A percentile compares a stretch with the other conserved stretches of the same genome.
phyloP scores from a whole-genome alignment of 2,888 invertebrate species.

The Nemapogon koenigi region DNA sequence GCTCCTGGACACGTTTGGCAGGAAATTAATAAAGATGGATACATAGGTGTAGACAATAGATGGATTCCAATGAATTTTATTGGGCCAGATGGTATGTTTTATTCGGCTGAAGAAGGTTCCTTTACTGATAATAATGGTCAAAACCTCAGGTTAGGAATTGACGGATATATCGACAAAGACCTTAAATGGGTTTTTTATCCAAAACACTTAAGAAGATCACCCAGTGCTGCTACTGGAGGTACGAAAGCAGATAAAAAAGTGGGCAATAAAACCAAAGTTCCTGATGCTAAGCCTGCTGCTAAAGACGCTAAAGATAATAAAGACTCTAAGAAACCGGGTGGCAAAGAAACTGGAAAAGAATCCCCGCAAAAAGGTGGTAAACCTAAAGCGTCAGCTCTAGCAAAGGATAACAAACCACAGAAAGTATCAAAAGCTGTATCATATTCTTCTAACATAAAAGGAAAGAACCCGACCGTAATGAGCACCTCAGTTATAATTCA shows the following conservation, averaged over 20 bases:
- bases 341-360: constrained; percentile 33
- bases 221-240: constrained; percentile 17
- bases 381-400: constrained; percentile 5
- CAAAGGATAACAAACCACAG: constrained; percentile 16
- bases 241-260: constrained; percentile 13
- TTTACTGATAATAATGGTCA: constrained; percentile 35
- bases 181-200: constrained; percentile 46
- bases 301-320: constrained; percentile 17
- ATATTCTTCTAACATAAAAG: constrained; percentile 21
- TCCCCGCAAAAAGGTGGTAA: too few species aligned
- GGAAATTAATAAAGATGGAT: constrained; percentile 54
- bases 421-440: constrained; percentile 21
- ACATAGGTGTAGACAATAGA: constrained; percentile 45
- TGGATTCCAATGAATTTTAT: constrained; percentile 50
- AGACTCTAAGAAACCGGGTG: constrained; percentile 19
- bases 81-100: constrained; percentile 48
- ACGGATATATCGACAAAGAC: constrained; percentile 49
- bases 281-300: constrained; percentile 33
- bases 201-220: constrained; percentile 20
- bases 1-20: constrained; percentile 35
- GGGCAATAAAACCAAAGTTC: constrained; percentile 16
- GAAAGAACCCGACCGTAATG: too few species aligned
- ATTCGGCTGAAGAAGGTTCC: constrained; percentile 44
- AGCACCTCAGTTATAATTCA: too few species aligned
- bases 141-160: constrained; percentile 38